Evolutionary conservation across 2,797 vertebrate genomes (phyloP).

Genomic region (Darevskia nairensis): DNA sequence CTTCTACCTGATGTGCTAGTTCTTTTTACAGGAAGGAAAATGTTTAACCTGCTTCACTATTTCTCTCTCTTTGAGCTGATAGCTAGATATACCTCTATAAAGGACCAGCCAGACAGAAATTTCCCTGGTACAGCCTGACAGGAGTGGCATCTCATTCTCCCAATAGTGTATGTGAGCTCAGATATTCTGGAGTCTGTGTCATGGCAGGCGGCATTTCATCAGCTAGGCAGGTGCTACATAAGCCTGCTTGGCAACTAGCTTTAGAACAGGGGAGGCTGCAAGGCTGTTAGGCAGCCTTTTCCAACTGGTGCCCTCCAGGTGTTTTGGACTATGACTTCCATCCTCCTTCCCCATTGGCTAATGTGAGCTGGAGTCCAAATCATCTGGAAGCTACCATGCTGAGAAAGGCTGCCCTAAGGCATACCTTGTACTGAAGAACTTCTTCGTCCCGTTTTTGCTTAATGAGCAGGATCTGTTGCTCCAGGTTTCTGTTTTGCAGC

Average conservation of each 20-base stretch:
- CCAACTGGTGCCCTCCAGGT: neutral
- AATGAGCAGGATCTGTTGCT: conserved; percentile 84
- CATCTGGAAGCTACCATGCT: neutral
- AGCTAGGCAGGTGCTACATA: no score
- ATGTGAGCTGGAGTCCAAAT: neutral
- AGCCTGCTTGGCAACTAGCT: neutral
- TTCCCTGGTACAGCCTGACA: neutral
- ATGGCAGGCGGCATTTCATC: no score
- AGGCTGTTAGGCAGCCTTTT: neutral
- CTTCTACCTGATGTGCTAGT: neutral
- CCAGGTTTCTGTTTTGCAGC: conserved; percentile 83
- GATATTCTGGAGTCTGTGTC: neutral
- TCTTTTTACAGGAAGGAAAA: neutral
- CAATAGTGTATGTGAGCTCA: neutral
- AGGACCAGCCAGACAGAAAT: neutral
- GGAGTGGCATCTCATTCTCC: neutral
- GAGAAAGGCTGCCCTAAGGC: neutral
- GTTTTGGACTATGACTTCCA: neutral
- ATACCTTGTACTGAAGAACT: conserved; percentile 85
- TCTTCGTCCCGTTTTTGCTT: conserved; percentile 84
- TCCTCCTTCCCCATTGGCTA: neutral
- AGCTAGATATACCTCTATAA: neutral
- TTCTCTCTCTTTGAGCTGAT: no score
- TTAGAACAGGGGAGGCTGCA: neutral
- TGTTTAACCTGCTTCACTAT: neutral